These are phyloP conservation scores for Drosophila mimetica DNA, from an alignment of 2,888 invertebrate genomes.

Conservation along the genomic window DNA sequence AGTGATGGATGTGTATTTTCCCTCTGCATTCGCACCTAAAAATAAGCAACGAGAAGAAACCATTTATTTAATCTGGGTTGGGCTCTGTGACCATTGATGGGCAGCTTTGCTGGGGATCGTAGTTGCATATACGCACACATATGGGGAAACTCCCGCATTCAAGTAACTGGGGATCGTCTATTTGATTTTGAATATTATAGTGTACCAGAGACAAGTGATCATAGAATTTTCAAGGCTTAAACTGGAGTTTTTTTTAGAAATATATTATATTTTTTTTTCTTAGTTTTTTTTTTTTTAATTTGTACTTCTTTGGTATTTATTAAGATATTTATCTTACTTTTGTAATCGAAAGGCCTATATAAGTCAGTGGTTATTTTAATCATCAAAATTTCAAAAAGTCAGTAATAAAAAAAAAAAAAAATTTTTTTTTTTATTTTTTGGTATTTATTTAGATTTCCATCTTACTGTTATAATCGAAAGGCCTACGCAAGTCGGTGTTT, in stretches of 20 bases:
- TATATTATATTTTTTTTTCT: too few relatives aligned
- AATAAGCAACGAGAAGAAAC: neutral
- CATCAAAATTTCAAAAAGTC: too few relatives aligned
- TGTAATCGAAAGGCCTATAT: too few relatives aligned
- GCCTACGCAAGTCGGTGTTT: conserved; percentile 16
- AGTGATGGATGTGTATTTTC: conserved; percentile 25
- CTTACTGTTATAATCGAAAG: neutral
- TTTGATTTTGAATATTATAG: neutral
- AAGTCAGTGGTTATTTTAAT: too few relatives aligned
- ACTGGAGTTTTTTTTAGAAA: too few relatives aligned
- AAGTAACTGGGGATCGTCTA: neutral
- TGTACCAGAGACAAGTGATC: too few relatives aligned
- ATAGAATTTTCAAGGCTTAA: too few relatives aligned
- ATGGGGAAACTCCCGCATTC: neutral
- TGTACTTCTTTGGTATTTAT: too few relatives aligned
- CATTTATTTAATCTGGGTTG: conserved; percentile 15
- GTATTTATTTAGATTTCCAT: neutral
- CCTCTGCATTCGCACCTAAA: conserved; percentile 19
- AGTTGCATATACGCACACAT: neutral
- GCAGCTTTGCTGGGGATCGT: conserved; percentile 4
- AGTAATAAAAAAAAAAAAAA: too few relatives aligned
- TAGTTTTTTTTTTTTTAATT: too few relatives aligned
- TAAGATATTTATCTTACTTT: too few relatives aligned
- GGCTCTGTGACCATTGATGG: conserved; percentile 15
- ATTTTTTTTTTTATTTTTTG: too few relatives aligned